Base-by-base conservation (phyloP, 2,113 vertebrate genomes). In the Paramisgurnus dabryanus region DNA sequence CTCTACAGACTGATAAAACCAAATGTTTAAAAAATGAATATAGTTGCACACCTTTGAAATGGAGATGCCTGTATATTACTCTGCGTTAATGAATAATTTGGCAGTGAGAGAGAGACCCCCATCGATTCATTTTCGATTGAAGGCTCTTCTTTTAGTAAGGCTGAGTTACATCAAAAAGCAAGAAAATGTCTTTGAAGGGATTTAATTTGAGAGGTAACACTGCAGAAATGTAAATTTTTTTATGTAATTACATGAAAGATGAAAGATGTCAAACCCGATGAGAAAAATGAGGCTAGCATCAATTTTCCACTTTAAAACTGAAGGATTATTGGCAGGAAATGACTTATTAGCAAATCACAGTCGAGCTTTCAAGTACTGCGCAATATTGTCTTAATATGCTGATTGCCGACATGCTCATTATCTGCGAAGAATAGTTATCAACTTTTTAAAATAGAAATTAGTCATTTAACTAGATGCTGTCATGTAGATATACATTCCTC, bases 61-160 rank as follows among this genome's bases (percentile, higher is more conserved):
- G n/a, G n/a, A n/a, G n/a, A n/a, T n/a, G n/a, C n/a, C n/a, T n/a
- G n/a, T n/a, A n/a, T n/a, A n/a, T n/a, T n/a, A n/a, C n/a, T n/a
- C n/a, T n/a, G n/a, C n/a, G n/a, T 78, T 87, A 85, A 83, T 76
- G 78, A 84, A 60, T 72, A 49, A 65, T 78, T 83, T 81, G 57
- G 79, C 61, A 70, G 68, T 4, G n/a, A n/a, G n/a, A n/a, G 66
- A 61, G 70, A 80, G 68, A 64, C 55, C 47, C 64, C 22, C 50
- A 61, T 57, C n/a, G 57, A 82, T 76, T 57, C 60, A 17, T 0
- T 53, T 60, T 69, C 12, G 67, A 45, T 80, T 53, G 69, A 80
- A 74, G 67, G 4, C 64, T 58, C 67, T 41, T 77, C 53, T 27
- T 78, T 27, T n/a, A n/a, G n/a, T 18, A 53, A 65, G 43, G 58